Conservation (phyloP, 2,797 vertebrate species). For the Pseudochirops corinnae region DNA sequence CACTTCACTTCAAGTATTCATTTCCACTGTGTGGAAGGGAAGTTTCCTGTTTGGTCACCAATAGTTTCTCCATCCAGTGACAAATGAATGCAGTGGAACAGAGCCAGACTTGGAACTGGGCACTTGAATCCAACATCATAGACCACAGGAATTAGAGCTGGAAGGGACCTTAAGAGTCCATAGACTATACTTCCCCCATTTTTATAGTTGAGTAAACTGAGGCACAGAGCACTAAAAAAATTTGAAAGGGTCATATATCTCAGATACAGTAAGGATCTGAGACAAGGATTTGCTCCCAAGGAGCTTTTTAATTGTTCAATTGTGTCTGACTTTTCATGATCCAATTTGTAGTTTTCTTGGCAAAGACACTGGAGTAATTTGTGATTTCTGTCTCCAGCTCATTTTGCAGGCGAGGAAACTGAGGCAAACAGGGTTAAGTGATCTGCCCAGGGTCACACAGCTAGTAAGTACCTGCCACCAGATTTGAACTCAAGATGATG, state of each 20-base stretch:
- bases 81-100: background rate
- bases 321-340: background rate
- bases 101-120: background rate
- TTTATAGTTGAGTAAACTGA: background rate
- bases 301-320: background rate
- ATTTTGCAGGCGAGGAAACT: background rate
- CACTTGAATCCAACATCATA: background rate
- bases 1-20: conserved; percentile 45
- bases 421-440: background rate
- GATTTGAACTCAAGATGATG: background rate
- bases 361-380: background rate
- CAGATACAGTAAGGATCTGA: background rate
- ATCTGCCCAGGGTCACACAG: background rate
- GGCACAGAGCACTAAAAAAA: background rate
- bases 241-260: background rate
- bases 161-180: background rate
- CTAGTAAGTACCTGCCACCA: background rate
- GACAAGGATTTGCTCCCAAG: background rate
- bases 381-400: background rate
- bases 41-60: background rate
- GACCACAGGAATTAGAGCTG: background rate
- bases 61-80: background rate
- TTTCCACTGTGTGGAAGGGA: background rate
- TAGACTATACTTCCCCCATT: background rate
- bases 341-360: background rate